These are phyloP conservation scores for Chaunax sp. DNA, from an alignment of 2,797 vertebrate genomes.

Conservation along the genomic window DNA sequence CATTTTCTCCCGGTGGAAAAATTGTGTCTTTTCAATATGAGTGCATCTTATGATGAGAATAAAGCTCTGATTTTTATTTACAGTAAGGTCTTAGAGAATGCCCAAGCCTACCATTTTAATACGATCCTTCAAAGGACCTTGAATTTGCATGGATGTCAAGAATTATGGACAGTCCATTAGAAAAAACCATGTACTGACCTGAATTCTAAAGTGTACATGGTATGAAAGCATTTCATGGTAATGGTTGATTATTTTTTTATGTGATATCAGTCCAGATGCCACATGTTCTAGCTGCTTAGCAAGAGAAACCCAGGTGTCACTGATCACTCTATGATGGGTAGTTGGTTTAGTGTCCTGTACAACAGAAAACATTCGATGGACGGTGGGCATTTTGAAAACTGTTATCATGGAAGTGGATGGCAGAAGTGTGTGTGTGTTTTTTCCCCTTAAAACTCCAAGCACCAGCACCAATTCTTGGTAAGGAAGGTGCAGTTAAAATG, in stretches of 20 bases:
- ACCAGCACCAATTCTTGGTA: neutral
- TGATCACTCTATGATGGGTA: neutral
- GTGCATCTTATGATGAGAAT: neutral
- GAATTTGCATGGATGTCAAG: neutral
- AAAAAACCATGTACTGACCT: neutral
- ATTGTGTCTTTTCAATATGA: neutral
- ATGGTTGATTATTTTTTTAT: too few relatives aligned
- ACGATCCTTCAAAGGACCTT: neutral
- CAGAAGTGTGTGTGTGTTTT: neutral
- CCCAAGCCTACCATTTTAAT: neutral
- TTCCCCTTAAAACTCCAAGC: neutral
- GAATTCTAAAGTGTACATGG: neutral
- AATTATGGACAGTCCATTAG: too few relatives aligned
- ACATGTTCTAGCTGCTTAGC: neutral
- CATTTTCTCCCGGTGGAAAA: conserved; percentile 10
- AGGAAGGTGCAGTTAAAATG: neutral
- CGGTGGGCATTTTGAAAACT: neutral
- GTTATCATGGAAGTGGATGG: neutral
- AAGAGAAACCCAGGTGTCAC: neutral
- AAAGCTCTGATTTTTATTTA: neutral
- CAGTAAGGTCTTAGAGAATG: neutral
- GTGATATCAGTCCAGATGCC: neutral
- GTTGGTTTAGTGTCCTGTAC: neutral
- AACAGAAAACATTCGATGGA: neutral
- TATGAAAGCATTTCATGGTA: neutral